Conservation (phyloP, 2,888 invertebrate species). For the Torymus texanus region DNA sequence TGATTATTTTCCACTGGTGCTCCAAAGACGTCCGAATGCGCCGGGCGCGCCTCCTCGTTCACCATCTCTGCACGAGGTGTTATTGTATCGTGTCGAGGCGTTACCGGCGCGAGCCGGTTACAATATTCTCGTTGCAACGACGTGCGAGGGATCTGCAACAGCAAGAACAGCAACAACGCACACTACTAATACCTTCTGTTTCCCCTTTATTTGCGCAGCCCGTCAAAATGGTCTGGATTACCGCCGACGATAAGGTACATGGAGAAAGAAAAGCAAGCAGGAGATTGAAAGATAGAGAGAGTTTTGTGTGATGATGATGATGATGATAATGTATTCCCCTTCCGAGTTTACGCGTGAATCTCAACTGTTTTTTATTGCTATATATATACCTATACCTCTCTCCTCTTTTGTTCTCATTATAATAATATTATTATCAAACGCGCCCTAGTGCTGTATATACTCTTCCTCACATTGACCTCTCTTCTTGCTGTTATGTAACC, state of each 20-base stretch:
- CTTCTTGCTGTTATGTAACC: slow-evolving; percentile 38
- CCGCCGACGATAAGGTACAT: slow-evolving; percentile 73
- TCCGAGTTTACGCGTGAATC: too few species aligned
- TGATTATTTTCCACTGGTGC: slow-evolving; percentile 41
- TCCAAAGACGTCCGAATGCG: slow-evolving; percentile 27
- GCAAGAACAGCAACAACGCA: neutral
- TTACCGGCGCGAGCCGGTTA: neutral
- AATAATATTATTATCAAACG: slow-evolving; percentile 25
- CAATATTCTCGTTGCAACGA: too few species aligned
- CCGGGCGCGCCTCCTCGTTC: slow-evolving; percentile 8
- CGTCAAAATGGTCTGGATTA: slow-evolving; percentile 74
- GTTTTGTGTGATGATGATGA: too few species aligned
- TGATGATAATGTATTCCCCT: too few species aligned
- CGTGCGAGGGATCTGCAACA: too few species aligned
- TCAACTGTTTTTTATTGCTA: too few species aligned
- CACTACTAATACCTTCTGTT: slow-evolving; percentile 69
- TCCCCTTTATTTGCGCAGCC: slow-evolving; percentile 73
- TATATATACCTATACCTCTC: neutral
- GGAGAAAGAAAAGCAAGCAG: neutral
- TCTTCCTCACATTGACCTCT: slow-evolving; percentile 4
- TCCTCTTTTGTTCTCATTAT: slow-evolving; percentile 40
- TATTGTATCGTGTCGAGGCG: neutral
- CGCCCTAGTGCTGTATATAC: slow-evolving; percentile 20
- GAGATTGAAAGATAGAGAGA: too few species aligned
- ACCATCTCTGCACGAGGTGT: neutral